Conservation (phyloP, 2,888 invertebrate species). For the Ganaspis brasiliensis region DNA sequence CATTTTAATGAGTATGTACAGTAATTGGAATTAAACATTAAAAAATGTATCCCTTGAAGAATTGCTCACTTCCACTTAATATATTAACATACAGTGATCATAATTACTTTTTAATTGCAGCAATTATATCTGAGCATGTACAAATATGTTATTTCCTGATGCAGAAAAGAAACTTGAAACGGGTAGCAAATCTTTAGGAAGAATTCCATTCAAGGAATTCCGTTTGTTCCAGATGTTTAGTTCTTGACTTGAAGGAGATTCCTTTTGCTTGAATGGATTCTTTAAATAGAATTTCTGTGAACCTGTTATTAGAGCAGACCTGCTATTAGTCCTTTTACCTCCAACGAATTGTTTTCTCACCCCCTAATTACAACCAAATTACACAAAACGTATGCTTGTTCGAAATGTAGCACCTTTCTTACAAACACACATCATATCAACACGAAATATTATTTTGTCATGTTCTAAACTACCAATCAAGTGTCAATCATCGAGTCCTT, state of each 20-base stretch:
- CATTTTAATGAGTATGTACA: too few relatives aligned
- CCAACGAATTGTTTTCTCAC: slow-evolving; percentile 38
- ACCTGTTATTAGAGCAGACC: slow-evolving; percentile 39
- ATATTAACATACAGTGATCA: too few relatives aligned
- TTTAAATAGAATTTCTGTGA: slow-evolving; percentile 41
- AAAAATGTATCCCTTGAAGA: too few relatives aligned
- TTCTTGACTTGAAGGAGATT: slow-evolving; percentile 36
- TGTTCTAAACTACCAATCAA: neutral
- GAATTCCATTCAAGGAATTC: slow-evolving; percentile 43
- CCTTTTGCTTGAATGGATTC: slow-evolving; percentile 42
- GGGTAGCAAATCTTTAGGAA: neutral
- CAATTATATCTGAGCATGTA: too few relatives aligned
- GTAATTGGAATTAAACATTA: too few relatives aligned
- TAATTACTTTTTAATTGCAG: too few relatives aligned
- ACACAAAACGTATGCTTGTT: slow-evolving; percentile 30
- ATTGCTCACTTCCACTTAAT: too few relatives aligned
- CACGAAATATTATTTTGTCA: neutral
- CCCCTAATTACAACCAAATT: slow-evolving; percentile 40
- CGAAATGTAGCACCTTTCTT: slow-evolving; percentile 14
- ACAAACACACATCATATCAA: neutral
- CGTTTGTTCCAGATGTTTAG: slow-evolving; percentile 37
- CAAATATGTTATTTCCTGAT: slow-evolving; percentile 25
- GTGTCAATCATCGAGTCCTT: neutral
- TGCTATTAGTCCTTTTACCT: slow-evolving; percentile 40
- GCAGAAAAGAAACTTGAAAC: neutral